Conservation (phyloP, 2,113 vertebrate genomes). For the Baryphthengus martii region DNA sequence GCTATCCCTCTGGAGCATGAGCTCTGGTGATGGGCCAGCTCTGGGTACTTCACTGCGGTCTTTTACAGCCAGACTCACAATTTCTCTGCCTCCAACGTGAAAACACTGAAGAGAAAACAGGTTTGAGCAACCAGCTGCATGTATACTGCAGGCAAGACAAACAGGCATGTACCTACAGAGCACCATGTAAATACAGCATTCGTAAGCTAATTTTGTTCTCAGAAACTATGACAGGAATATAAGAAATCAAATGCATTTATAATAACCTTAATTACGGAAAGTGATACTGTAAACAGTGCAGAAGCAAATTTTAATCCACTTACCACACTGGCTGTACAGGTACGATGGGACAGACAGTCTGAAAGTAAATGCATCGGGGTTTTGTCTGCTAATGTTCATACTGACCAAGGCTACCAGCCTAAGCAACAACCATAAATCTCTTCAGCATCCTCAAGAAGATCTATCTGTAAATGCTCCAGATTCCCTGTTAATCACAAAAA, state of each 20-base stretch:
- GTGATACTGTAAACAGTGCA: background rate
- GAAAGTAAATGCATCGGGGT: background rate
- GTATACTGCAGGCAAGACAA: background rate
- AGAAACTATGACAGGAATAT: background rate
- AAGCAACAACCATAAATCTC: background rate
- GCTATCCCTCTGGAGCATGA: rapidly evolving
- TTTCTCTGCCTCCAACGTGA: background rate
- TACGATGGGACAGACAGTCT: background rate
- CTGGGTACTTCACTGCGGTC: background rate
- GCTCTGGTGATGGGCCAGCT: background rate
- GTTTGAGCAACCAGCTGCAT: background rate
- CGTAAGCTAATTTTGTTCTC: background rate
- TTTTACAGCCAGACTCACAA: background rate
- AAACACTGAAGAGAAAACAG: background rate
- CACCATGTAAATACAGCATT: background rate
- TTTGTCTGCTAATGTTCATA: background rate
- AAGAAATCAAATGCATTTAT: background rate
- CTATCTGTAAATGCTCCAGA: background rate
- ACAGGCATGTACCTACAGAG: background rate
- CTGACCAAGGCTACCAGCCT: background rate
- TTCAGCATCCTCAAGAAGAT: background rate
- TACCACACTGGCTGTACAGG: background rate
- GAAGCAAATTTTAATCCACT: background rate
- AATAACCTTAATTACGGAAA: background rate
- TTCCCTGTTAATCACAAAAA: background rate